These are phyloP conservation scores for Lagopus leucura DNA, from an alignment of 2,113 vertebrate species.

Conservation along the genomic window DNA sequence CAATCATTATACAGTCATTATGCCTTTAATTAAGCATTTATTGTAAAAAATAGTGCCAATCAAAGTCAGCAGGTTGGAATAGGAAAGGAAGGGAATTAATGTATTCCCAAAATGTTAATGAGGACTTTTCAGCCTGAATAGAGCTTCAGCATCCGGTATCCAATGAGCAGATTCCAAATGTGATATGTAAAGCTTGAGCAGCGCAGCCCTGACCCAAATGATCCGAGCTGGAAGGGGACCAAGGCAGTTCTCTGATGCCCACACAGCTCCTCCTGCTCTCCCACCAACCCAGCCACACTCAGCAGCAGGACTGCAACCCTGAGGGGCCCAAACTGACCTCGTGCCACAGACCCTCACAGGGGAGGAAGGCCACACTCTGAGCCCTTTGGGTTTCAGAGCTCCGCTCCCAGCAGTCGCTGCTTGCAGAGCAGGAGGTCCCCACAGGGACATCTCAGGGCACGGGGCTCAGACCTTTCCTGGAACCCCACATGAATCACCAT, in stretches of 20 bases:
- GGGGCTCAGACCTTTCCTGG: background rate
- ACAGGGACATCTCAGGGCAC: accelerated
- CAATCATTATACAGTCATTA: slow-evolving; percentile 52
- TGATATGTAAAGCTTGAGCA: background rate
- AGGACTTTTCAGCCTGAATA: slow-evolving; percentile 15
- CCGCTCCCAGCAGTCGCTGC: background rate
- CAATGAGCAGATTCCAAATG: background rate
- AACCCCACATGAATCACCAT: accelerated
- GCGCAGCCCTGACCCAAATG: background rate
- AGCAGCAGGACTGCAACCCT: accelerated
- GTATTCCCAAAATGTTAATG: slow-evolving; percentile 43
- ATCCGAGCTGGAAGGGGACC: accelerated
- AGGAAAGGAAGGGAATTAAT: slow-evolving; percentile 10
- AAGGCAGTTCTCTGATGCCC: accelerated
- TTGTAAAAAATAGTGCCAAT: slow-evolving; percentile 60
- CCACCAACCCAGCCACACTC: background rate
- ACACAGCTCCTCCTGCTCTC: accelerated
- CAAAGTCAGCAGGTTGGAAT: slow-evolving; percentile 43
- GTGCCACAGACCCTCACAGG: accelerated
- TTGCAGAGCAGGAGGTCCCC: too few species aligned
- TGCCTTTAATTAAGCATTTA: slow-evolving; percentile 64
- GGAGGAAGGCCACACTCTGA: accelerated
- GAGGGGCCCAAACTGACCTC: too few species aligned
- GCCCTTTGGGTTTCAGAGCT: background rate
- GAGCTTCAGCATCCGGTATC: background rate